Evolutionary conservation across 2,888 invertebrate genomes (phyloP).

Genomic region (Podabrus alpinus): DNA sequence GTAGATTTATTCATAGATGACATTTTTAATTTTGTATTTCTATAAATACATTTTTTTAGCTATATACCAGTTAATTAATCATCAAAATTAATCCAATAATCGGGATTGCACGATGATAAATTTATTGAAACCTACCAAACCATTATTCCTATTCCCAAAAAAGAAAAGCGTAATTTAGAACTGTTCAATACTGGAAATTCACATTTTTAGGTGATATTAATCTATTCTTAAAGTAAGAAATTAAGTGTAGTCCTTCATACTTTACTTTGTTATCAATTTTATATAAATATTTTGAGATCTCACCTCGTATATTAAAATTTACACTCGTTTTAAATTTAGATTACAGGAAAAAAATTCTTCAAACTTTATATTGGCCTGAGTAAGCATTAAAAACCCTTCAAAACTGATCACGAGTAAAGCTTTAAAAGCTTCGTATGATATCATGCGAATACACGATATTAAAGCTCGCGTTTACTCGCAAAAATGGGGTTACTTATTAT

Average conservation of each 20-base stretch:
- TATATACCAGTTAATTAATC: not conserved
- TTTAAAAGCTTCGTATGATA: constrained; percentile 13
- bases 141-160: not conserved
- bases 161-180: too few species aligned
- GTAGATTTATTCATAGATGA: too few species aligned
- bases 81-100: not conserved
- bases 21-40: too few species aligned
- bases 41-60: too few species aligned
- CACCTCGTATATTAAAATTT: not conserved
- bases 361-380: constrained; percentile 5
- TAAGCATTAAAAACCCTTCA: constrained; percentile 6
- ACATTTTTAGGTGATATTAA: too few species aligned
- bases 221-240: too few species aligned
- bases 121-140: not conserved
- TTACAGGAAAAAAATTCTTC: not conserved
- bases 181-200: not conserved
- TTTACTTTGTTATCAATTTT: too few species aligned
- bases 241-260: too few species aligned
- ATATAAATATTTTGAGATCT: not conserved
- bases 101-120: not conserved
- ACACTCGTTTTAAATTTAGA: not conserved
- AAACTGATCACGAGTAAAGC: constrained; percentile 3
- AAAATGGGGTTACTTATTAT: constrained; percentile 5
- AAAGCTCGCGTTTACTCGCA: not conserved
- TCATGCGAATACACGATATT: constrained; percentile 12